Evolutionary conservation across 2,888 invertebrate species (phyloP), one percentile per base, ranked within the genome.

Genomic region (Idaea dimidiata): DNA sequence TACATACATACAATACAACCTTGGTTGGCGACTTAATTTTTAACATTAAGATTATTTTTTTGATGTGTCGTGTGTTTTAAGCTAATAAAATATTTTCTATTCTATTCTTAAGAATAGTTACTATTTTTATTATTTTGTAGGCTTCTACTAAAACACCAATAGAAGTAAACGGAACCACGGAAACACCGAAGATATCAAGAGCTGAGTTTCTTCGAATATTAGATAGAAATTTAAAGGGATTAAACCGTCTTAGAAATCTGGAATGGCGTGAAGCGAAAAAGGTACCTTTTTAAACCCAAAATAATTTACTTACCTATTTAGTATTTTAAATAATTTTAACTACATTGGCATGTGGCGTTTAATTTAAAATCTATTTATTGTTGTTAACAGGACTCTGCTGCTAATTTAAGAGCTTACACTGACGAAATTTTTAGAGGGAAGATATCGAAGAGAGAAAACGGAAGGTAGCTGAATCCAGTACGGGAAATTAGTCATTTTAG

Each of bases 241-340:
- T 93, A 61, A 84, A 84, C 62, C 84, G 93, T 60, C 86, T 93
- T 54, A 85, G 92, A 43, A 84, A 83, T 71, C 76, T 93, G 63
- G 93, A 93, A 75, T 89, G 91, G 90, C 82, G 93, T 53, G 91
- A 91, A 83, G 91, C 93, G n/a, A 87, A 75, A 68, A 90, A 90
- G 83, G 93, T 91, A 80, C 58, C 33, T 10, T 33, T 17, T 32
- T 10, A 17, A 56, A 24, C 57, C 53, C 16, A 17, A 57, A 18
- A 7, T 33, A 17, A n/a, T n/a, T n/a, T n/a, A n/a, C n/a, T n/a
- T n/a, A n/a, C n/a, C n/a, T n/a, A n/a, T n/a, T n/a, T n/a, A n/a
- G n/a, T n/a, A n/a, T n/a, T n/a, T n/a, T n/a, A n/a, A n/a, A n/a
- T n/a, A n/a, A n/a, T n/a, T n/a, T 24, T 5, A 24, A 24, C 24